Evolutionary conservation across 2,888 invertebrate genomes (phyloP).

Genomic region (Anaspis maculata): DNA sequence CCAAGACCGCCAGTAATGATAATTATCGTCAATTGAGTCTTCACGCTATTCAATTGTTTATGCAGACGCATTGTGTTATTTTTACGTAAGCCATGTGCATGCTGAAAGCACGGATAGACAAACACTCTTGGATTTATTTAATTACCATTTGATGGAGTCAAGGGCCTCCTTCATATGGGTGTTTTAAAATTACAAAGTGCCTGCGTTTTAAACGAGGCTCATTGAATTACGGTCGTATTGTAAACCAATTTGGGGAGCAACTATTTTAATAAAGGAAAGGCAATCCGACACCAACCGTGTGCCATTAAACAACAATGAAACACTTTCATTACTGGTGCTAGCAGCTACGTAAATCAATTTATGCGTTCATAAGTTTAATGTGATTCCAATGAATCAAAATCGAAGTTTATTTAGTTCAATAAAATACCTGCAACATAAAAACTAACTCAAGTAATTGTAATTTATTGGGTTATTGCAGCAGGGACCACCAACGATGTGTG

Average conservation of each 20-base stretch:
- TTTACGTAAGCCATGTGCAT: slow-evolving; percentile 3
- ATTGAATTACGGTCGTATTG: slow-evolving; percentile 9
- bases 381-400: too few species aligned
- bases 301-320: slow-evolving; percentile 5
- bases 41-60: slow-evolving; percentile 7
- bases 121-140: slow-evolving; percentile 10
- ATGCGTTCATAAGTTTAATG: too few species aligned
- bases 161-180: slow-evolving; percentile 9
- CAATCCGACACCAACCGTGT: slow-evolving; percentile 3
- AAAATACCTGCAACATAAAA: too few species aligned
- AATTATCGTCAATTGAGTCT: neutral
- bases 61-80: slow-evolving; percentile 3
- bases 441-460: too few species aligned
- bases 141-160: slow-evolving; percentile 7
- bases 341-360: slow-evolving; percentile 1
- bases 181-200: slow-evolving; percentile 9
- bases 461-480: too few species aligned
- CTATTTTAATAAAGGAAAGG: slow-evolving; percentile 4
- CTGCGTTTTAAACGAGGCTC: slow-evolving; percentile 6
- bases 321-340: slow-evolving; percentile 1
- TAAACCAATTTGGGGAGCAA: slow-evolving; percentile 6
- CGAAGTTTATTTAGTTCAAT: too few species aligned
- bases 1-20: too few species aligned
- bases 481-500: too few species aligned
- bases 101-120: slow-evolving; percentile 4